Percentiles rank a stretch among this genome's conserved stretches.
Evolutionary conservation across 2,888 invertebrate genomes (phyloP).

Genomic region (Arenicola marina): DNA sequence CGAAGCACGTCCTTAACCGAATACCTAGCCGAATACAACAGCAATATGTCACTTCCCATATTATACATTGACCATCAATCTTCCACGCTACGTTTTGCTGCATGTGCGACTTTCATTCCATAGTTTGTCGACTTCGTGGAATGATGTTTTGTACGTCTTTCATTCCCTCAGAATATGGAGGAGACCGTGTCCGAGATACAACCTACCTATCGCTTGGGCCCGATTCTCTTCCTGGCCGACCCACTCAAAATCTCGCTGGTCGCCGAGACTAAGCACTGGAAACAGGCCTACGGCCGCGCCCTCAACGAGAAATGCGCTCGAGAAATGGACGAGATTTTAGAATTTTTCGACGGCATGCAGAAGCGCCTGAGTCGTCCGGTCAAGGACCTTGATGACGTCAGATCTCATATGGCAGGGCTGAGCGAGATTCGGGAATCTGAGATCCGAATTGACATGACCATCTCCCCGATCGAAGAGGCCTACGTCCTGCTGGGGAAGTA

Average conservation of each 20-base stretch:
- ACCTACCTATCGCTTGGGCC: slow-evolving; percentile 54
- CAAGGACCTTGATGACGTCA: slow-evolving; percentile 89
- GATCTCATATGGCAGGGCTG: slow-evolving; percentile 85
- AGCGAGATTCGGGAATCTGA: slow-evolving; percentile 87
- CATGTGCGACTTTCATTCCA: too few species aligned
- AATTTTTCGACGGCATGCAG: slow-evolving; percentile 89
- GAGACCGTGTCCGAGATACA: slow-evolving; percentile 57
- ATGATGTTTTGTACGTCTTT: too few species aligned
- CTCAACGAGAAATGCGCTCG: slow-evolving; percentile 60
- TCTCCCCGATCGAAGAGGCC: slow-evolving; percentile 94
- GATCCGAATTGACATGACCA: slow-evolving; percentile 91
- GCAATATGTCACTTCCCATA: too few species aligned
- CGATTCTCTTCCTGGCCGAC: slow-evolving; percentile 59
- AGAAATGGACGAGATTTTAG: slow-evolving; percentile 68
- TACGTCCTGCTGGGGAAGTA: slow-evolving; percentile 88
- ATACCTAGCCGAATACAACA: too few species aligned
- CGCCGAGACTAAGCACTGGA: slow-evolving; percentile 66
- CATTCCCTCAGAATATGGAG: slow-evolving; percentile 53
- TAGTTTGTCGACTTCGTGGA: too few species aligned
- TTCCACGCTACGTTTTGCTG: too few species aligned
- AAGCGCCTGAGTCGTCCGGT: slow-evolving; percentile 75
- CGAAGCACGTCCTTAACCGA: too few species aligned
- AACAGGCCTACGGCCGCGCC: slow-evolving; percentile 54
- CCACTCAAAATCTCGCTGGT: slow-evolving; percentile 79
- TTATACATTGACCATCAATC: too few species aligned